phyloP scores from a whole-genome alignment of 2,797 vertebrate species.

The Odontamblyopus lacepedii region DNA sequence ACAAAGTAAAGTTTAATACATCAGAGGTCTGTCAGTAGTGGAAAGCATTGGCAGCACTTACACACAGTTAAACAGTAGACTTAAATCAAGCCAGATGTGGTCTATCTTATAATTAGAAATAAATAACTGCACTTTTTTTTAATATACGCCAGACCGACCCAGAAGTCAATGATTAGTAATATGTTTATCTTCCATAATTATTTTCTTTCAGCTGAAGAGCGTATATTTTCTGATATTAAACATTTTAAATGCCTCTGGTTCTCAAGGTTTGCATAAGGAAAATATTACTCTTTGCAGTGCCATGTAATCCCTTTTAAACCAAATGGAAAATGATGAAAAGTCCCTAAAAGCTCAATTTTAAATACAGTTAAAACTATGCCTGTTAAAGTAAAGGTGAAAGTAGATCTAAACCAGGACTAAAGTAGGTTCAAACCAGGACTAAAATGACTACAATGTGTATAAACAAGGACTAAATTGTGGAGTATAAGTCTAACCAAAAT shows the following conservation, averaged over 20 bases:
- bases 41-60: slow-evolving; percentile 14
- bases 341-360: neutral
- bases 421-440: neutral
- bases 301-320: neutral
- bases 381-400: neutral
- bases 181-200: neutral
- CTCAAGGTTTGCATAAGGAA: neutral
- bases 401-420: neutral
- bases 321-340: neutral
- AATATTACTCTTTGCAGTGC: neutral
- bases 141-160: neutral
- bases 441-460: neutral
- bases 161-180: neutral
- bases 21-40: slow-evolving; percentile 13
- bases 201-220: neutral
- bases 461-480: too few relatives aligned
- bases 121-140: slow-evolving; percentile 4
- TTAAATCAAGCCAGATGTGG: slow-evolving; percentile 10
- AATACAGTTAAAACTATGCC: neutral
- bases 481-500: too few relatives aligned
- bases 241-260: neutral
- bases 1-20: slow-evolving; percentile 24
- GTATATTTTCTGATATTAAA: neutral
- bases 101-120: slow-evolving; percentile 12
- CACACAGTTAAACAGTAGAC: slow-evolving; percentile 10